A percentile compares a stretch with the other conserved stretches of the same genome.
Conservation (phyloP, 2,113 vertebrate species). For the Naja naja region DNA sequence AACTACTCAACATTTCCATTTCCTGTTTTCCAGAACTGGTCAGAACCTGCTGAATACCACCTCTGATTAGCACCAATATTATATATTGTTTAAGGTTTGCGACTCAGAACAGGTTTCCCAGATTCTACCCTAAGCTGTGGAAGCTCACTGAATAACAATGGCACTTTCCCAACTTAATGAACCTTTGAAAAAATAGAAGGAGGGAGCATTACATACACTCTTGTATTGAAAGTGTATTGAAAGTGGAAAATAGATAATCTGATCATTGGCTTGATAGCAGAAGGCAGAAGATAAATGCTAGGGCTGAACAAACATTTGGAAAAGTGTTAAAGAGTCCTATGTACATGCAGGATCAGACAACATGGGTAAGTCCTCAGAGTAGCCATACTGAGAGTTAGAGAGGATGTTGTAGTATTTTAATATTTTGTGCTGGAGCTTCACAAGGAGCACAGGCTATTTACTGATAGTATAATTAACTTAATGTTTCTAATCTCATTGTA, state of each 20-base stretch:
- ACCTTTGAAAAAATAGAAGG: not conserved
- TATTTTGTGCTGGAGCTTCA: not conserved
- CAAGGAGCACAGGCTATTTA: not conserved
- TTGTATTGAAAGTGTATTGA: not conserved
- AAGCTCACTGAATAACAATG: not conserved
- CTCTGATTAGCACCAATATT: not conserved
- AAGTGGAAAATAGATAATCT: not conserved
- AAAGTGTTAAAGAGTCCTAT: not conserved
- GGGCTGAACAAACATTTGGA: not conserved
- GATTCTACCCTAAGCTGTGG: not conserved
- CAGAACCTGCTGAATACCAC: too few relatives aligned
- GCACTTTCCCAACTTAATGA: not conserved
- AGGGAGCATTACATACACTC: not conserved
- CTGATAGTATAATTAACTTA: not conserved
- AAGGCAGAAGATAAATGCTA: not conserved
- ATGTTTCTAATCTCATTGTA: not conserved
- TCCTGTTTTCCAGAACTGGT: too few relatives aligned
- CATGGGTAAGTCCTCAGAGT: not conserved
- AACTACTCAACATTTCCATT: too few relatives aligned
- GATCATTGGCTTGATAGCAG: not conserved
- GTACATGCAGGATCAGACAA: not conserved
- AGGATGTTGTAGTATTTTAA: not conserved
- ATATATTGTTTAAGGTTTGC: not conserved
- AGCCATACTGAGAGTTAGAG: not conserved
- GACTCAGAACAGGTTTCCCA: not conserved